These are phyloP conservation scores for Carabus problematicus DNA, from an alignment of 2,888 invertebrate genomes.

Conservation along the genomic window DNA sequence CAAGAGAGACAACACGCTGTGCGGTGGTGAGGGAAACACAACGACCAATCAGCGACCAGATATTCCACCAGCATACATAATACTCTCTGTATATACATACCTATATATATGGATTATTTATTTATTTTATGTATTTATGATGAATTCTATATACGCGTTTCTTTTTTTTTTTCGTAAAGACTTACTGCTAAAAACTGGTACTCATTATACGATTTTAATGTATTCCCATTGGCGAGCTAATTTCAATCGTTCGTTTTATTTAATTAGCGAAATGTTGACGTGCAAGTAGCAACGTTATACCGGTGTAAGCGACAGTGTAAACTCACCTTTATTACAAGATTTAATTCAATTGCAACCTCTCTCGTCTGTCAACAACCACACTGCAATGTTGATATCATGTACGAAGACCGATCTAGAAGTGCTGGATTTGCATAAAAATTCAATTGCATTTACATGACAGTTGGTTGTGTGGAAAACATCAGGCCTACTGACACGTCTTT, in stretches of 20 bases:
- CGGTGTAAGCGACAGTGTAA: too few relatives aligned
- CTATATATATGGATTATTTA: slow-evolving; percentile 63
- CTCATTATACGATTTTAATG: slow-evolving; percentile 34
- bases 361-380: too few relatives aligned
- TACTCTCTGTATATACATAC: slow-evolving; percentile 59
- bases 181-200: slow-evolving; percentile 20
- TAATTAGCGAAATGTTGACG: slow-evolving; percentile 12
- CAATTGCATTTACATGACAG: slow-evolving; percentile 21
- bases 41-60: slow-evolving; percentile 52
- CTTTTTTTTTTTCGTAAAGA: slow-evolving; percentile 21
- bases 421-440: slow-evolving; percentile 26
- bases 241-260: slow-evolving; percentile 20
- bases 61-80: slow-evolving; percentile 57
- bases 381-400: slow-evolving; percentile 5
- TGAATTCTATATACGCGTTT: slow-evolving; percentile 27
- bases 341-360: too few relatives aligned
- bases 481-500: not conserved
- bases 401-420: not conserved
- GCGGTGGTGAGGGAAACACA: slow-evolving; percentile 50
- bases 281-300: slow-evolving; percentile 12
- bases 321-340: too few relatives aligned
- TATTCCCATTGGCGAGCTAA: slow-evolving; percentile 22
- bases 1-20: slow-evolving; percentile 49
- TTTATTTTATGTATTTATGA: slow-evolving; percentile 60
- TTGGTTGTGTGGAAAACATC: not conserved